Evolutionary conservation across 2,113 vertebrate genomes (phyloP).

Genomic region (Neoarius graeffei): DNA sequence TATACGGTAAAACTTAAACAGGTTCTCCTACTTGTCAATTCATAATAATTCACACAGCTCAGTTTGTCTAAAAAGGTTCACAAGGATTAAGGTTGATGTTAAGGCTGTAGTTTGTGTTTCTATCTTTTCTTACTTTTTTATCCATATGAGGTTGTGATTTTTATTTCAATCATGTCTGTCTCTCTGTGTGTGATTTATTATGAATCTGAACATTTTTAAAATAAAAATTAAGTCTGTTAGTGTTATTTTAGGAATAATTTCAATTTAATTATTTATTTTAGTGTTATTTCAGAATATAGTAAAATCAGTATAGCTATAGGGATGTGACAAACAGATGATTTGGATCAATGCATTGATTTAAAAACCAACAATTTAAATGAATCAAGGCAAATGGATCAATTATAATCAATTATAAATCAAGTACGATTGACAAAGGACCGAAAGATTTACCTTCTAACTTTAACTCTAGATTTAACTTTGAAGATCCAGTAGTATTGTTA

Average conservation of each 20-base stretch:
- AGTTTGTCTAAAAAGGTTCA: not conserved
- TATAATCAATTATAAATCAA: not conserved
- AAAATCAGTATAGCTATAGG: not conserved
- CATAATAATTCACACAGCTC: not conserved
- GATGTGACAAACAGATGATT: not conserved
- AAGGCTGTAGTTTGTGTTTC: not conserved
- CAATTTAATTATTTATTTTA: not conserved
- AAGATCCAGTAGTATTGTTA: not conserved
- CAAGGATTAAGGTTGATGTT: not conserved
- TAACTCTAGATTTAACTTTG: not conserved
- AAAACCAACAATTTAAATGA: not conserved
- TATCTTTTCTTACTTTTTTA: not conserved
- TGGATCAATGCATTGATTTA: not conserved
- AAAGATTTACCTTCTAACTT: not conserved
- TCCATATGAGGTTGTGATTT: not conserved
- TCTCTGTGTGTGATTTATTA: not conserved
- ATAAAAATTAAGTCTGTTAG: not conserved
- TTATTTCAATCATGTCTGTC: not conserved
- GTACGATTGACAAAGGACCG: not conserved
- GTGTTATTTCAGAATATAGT: not conserved
- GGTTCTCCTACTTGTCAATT: not conserved
- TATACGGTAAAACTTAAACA: not conserved
- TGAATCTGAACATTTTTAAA: not conserved
- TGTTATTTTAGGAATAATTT: not conserved
- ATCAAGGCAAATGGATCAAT: not conserved